A percentile compares a stretch with the other conserved stretches of the same genome.
Conservation (phyloP, 2,113 vertebrate genomes). For the Castor canadensis region DNA sequence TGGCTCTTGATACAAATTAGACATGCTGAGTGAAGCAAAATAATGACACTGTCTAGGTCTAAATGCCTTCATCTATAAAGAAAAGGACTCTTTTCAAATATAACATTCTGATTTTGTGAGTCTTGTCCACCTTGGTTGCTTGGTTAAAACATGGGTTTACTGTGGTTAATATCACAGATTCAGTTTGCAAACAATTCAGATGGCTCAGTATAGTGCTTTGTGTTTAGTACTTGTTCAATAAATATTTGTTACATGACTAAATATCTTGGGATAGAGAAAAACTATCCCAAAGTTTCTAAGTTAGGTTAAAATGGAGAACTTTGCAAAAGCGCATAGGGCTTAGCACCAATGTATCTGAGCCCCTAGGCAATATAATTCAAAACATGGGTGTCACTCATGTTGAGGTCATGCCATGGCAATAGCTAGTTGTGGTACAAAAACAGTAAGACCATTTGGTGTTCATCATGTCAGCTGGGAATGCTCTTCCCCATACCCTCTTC, state of each 20-base stretch:
- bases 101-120: slow-evolving; percentile 1
- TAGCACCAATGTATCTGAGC: background rate
- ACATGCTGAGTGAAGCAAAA: background rate
- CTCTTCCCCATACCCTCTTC: background rate
- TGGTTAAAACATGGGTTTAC: slow-evolving; percentile 18
- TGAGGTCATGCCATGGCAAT: background rate
- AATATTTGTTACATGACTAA: slow-evolving; percentile 56
- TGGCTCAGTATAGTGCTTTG: background rate
- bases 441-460: background rate
- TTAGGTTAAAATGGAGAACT: slow-evolving; percentile 18
- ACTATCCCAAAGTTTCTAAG: slow-evolving; percentile 49
- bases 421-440: background rate
- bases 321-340: background rate
- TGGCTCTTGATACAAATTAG: background rate
- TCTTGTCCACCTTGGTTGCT: slow-evolving; percentile 8
- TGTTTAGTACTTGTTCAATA: slow-evolving; percentile 27
- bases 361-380: slow-evolving; percentile 15
- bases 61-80: background rate
- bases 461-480: background rate
- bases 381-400: background rate
- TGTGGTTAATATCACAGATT: slow-evolving; percentile 32
- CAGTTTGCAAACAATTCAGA: slow-evolving; percentile 31
- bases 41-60: background rate
- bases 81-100: slow-evolving; percentile 44
- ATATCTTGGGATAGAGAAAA: slow-evolving; percentile 56